Conservation (phyloP, 1,140 invertebrate species). For the Melanaphis sacchari region DNA sequence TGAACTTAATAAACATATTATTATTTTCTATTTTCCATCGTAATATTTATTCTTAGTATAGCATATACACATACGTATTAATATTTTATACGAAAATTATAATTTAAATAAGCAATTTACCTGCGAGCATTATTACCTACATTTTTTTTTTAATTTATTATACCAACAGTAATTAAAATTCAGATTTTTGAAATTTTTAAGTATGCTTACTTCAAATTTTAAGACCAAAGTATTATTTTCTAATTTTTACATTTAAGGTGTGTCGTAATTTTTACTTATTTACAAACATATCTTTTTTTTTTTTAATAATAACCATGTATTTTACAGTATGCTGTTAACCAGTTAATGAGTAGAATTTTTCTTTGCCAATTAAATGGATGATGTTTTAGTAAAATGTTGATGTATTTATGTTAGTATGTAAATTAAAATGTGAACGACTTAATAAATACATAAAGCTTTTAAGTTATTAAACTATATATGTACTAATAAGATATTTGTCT, state of each 20-base stretch:
- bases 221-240: neutral
- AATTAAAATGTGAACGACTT: neutral
- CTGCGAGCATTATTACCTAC: neutral
- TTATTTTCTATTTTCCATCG: neutral
- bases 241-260: neutral
- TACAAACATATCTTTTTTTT: no score
- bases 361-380: neutral
- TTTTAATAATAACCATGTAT: neutral
- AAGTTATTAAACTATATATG: neutral
- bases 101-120: neutral
- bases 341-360: neutral
- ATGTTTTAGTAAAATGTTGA: neutral
- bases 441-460: neutral
- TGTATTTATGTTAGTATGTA: neutral
- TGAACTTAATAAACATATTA: neutral
- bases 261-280: neutral
- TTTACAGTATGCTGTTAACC: neutral
- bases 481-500: no score
- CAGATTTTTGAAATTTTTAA: neutral
- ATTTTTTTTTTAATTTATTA: neutral
- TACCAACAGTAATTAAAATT: neutral
- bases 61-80: neutral
- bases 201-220: neutral
- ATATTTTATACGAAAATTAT: neutral
- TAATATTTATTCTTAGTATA: neutral